Percentiles rank a stretch among this genome's conserved stretches.
Conservation (phyloP, 2,797 vertebrate species). For the Lepilemur ruficaudatus region DNA sequence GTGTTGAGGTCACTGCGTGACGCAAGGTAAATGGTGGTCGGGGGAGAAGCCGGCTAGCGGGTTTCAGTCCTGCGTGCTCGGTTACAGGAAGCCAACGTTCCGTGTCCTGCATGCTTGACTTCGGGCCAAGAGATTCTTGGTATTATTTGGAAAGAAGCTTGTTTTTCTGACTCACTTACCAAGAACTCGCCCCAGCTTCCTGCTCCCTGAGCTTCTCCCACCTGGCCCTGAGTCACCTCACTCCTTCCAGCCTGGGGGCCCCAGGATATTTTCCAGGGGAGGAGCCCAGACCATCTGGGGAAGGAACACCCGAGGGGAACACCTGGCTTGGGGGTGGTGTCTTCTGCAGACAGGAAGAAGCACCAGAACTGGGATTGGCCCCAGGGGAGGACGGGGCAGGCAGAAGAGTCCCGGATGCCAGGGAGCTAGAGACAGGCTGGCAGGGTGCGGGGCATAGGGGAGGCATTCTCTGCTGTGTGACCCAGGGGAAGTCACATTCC, state of each 20-base stretch:
- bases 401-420: neutral
- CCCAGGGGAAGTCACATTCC: neutral
- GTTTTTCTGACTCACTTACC: constrained; percentile 33
- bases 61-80: neutral
- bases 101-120: neutral
- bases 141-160: neutral
- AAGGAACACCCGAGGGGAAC: neutral
- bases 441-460: accelerated
- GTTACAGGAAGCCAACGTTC: neutral
- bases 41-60: accelerated
- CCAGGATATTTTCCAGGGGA: neutral
- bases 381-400: neutral
- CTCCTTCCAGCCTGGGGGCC: neutral
- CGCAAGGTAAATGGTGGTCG: accelerated
- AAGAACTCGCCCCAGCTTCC: neutral
- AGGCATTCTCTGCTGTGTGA: neutral
- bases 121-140: constrained; percentile 57
- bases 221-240: constrained; percentile 33
- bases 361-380: accelerated
- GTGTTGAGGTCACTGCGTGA: accelerated
- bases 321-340: neutral
- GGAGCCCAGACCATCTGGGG: neutral
- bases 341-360: neutral
- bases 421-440: neutral
- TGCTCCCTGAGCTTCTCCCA: neutral